Base-by-base conservation (phyloP, 2,888 invertebrate species). In the Megamerina dolium region DNA sequence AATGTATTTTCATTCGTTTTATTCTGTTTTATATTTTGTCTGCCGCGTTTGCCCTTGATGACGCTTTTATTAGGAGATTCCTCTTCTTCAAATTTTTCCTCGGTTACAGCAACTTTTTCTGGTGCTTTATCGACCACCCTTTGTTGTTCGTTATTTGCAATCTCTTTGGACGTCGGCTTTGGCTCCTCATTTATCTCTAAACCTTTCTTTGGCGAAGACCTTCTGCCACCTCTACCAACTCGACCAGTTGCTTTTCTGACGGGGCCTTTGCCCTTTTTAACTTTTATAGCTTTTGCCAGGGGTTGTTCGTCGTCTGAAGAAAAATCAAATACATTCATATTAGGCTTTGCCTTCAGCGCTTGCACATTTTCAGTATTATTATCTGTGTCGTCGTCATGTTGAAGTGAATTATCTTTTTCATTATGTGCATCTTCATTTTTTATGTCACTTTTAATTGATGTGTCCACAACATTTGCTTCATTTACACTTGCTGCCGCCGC, bases 221-320 rank as follows among this genome's bases (percentile, higher is more conserved):
- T 31, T 14, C n/a, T 13, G n/a, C 6, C 16, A 31, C 8, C 31
- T 8, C 13, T 14, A 31, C 43, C 48, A n/a, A 31, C 16, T 16
- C 51, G 45, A 13, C 41, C 27, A 13, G 45, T 42, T 31, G 27
- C 9, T 41, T 54, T 54, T 35, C 52, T 50, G n/a, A 43, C 31
- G 34, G 33, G 33, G 27, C 34, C 5, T 45, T 55, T 47, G 23
- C 29, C 27, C 33, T 66, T 67, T 46, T 68, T 68, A 3, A 69
- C 49, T 48, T 70, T 70, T 6, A 68, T 70, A 18, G 69, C 50
- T 49, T 70, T 70, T 13, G 71, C 63, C 46, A 76, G 58, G 2
- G 76, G 76, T 54, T 76, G 73, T 51, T 77, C 75, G 53, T 77
- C 77, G 41, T 76, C 77, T 2, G 77, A 76, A 6, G 77, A 77